Percentiles rank a stretch among this genome's conserved stretches.
Conservation (phyloP, 1,140 invertebrate genomes). For the Zaprionus kolodkinae region DNA sequence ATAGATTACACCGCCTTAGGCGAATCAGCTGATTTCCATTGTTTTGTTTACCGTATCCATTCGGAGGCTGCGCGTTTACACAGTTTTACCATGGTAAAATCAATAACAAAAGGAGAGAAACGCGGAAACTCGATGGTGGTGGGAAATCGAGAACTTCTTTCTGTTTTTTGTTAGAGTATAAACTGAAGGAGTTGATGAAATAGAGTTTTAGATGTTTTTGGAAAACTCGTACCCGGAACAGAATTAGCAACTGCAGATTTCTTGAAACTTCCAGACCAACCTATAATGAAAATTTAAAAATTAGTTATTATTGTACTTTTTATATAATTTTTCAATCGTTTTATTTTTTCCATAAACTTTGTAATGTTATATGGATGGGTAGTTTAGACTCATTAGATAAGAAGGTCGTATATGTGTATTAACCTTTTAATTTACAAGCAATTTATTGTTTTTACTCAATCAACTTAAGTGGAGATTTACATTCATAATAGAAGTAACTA, state of each 20-base stretch:
- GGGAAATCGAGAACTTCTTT: background rate
- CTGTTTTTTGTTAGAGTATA: background rate
- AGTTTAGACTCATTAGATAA: background rate
- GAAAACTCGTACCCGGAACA: background rate
- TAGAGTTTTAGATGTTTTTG: background rate
- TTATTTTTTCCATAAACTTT: background rate
- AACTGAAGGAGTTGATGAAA: background rate
- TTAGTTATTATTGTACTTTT: background rate
- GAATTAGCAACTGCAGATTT: background rate
- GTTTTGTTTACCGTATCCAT: background rate
- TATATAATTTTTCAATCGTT: background rate
- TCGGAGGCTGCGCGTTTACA: slow-evolving; percentile 11
- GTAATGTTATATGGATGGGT: background rate
- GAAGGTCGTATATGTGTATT: background rate
- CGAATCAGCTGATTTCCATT: slow-evolving; percentile 3
- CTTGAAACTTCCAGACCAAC: background rate
- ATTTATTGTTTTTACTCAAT: slow-evolving; percentile 38
- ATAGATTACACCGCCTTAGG: slow-evolving; percentile 6
- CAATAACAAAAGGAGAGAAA: slow-evolving; percentile 1
- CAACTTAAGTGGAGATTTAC: slow-evolving; percentile 26
- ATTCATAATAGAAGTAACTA: slow-evolving; percentile 23
- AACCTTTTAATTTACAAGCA: slow-evolving; percentile 37
- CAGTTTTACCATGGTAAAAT: background rate
- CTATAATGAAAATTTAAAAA: background rate
- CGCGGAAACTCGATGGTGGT: background rate